Conservation (phyloP, 2,113 vertebrate species). For the Grus americana region DNA sequence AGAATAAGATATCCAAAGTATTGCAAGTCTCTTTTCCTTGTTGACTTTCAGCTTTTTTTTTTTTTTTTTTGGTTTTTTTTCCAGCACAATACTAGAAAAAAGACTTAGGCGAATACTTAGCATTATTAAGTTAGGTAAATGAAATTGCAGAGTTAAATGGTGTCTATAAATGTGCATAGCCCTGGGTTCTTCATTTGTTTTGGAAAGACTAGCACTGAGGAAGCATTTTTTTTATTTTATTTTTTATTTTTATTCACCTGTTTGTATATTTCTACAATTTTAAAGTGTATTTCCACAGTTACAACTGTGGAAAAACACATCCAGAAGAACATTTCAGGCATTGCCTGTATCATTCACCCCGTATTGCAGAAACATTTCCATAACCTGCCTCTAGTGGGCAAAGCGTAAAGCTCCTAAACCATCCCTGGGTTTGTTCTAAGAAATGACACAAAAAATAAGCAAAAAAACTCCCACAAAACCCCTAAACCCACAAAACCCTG, state of each 20-base stretch:
- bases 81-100: not conserved
- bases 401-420: not conserved
- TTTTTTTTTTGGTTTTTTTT: not conserved
- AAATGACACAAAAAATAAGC: not conserved
- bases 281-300: not conserved
- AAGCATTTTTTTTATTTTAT: not conserved
- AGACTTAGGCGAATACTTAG: not conserved
- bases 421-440: not conserved
- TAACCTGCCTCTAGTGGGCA: slow-evolving; percentile 17
- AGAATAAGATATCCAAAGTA: not conserved
- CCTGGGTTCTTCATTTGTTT: not conserved
- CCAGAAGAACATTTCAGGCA: no score
- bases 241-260: not conserved
- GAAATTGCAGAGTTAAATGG: not conserved
- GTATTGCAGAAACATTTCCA: rapidly evolving
- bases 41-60: not conserved
- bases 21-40: not conserved
- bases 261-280: not conserved
- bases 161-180: not conserved
- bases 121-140: not conserved
- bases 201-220: not conserved
- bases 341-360: not conserved
- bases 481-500: not conserved
- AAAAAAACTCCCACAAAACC: rapidly evolving
- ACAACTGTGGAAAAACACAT: not conserved